Percentiles rank a stretch among this genome's conserved stretches.
phyloP scores from a whole-genome alignment of 1,140 invertebrate genomes.

The Prorops nasuta region DNA sequence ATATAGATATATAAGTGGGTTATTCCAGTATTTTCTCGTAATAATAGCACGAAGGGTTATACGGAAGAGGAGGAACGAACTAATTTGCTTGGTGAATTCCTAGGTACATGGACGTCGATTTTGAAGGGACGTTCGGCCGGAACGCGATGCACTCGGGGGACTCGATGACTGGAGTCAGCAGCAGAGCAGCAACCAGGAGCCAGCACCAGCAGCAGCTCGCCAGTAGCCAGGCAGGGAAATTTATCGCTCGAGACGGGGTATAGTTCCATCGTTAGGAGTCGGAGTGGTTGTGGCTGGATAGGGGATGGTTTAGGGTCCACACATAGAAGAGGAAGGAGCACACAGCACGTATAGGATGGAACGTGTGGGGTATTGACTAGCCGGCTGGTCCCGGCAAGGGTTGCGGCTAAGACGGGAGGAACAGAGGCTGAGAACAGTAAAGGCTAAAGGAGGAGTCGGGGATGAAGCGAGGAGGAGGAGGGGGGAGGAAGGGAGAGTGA shows the following conservation, averaged over 20 bases:
- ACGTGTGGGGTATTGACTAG: conserved; percentile 48
- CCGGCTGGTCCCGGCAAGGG: conserved; percentile 48
- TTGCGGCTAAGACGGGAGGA: conserved; percentile 51
- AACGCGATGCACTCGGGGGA: conserved; percentile 5
- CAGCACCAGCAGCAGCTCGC: too few species aligned
- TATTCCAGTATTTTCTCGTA: too few species aligned
- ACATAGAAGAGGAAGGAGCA: conserved; percentile 33
- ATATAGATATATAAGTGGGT: too few species aligned
- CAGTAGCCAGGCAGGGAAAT: conserved; percentile 40
- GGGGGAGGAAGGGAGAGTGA: conserved; percentile 14
- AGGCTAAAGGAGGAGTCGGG: conserved; percentile 13
- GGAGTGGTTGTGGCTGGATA: conserved; percentile 29
- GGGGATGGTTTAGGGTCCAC: conserved; percentile 33
- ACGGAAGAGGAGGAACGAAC: too few species aligned
- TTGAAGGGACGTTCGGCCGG: conserved; percentile 1
- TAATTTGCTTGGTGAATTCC: too few species aligned
- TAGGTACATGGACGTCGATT: neutral
- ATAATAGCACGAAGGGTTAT: too few species aligned
- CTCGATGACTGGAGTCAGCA: conserved; percentile 34
- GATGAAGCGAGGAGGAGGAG: neutral
- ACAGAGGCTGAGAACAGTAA: conserved; percentile 24
- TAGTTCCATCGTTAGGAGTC: conserved; percentile 37
- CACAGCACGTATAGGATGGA: conserved; percentile 33
- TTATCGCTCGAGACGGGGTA: conserved; percentile 34
- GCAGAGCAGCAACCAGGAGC: too few species aligned